Evolutionary conservation across 2,888 invertebrate genomes (phyloP), one percentile per base, ranked within the genome.

Genomic region (Hirtodrosophila alboralis): DNA sequence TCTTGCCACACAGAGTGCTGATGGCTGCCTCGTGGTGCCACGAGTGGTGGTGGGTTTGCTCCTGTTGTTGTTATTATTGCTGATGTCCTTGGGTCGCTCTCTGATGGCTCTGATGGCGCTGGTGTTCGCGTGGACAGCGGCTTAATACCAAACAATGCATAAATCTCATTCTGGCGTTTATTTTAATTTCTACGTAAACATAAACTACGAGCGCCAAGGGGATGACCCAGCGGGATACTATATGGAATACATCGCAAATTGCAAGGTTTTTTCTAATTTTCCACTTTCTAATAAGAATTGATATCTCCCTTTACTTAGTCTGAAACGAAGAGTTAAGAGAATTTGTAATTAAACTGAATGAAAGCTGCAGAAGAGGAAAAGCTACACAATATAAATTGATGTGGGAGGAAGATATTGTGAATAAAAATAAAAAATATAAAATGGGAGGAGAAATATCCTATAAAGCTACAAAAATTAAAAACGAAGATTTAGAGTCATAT

Each of bases 131-230:
- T 75, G 81, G 77, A 74, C 80, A 75, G 73, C 75, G 75, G 83
- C 79, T 86, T 87, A 80, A 85, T 87, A 80, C 83, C 83, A 88
- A 86, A 87, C 87, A 88, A 78, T 76, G 79, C 85, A 88, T 88
- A 88, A 88, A 88, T 88, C 88, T 80, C 77, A 75, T 87, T 79
- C 69, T 69, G 79, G 80, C 79, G 83, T 88, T 88, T 88, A 88
- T 88, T 88, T 88, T 87, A 86, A 86, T 88, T 88, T 87, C 78
- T 73, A 75, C 75, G 79, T 83, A 77, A 78, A 75, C 86, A 87
- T 87, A 87, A 88, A 88, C 83, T 75, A 84, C 66, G 81, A 75
- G 75, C 76, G 67, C 68, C 71, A 67, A 70, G 84, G 84, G 85
- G 87, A 78, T 38, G 33, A 52, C 77, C 51, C 74, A 52, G 56